A percentile compares a stretch with the other conserved stretches of the same genome.
These are phyloP conservation scores for Dunckerocampus dactyliophorus DNA, from an alignment of 2,113 vertebrate genomes.

Conservation along the genomic window DNA sequence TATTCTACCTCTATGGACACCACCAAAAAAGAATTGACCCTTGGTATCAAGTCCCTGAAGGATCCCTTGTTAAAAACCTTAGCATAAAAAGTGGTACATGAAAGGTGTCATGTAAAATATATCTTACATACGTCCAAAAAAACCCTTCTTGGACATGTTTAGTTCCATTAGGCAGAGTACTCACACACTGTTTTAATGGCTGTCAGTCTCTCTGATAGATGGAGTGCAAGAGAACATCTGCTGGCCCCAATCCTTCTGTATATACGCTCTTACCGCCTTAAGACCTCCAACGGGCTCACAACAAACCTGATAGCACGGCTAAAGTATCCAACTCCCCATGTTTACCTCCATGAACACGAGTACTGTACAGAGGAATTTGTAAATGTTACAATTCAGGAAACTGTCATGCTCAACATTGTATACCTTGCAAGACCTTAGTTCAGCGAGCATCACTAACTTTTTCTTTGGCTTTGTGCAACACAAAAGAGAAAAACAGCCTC, in stretches of 20 bases:
- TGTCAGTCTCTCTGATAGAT: slow-evolving; percentile 69
- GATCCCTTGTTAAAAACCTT: not conserved
- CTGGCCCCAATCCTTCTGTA: slow-evolving; percentile 58
- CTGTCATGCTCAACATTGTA: not conserved
- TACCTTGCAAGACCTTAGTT: not conserved
- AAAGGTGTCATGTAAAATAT: slow-evolving; percentile 41
- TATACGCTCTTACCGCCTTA: slow-evolving; percentile 59
- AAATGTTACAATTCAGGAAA: too few relatives aligned
- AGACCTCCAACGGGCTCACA: slow-evolving; percentile 35
- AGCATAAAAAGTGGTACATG: slow-evolving; percentile 6
- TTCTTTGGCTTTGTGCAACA: too few relatives aligned
- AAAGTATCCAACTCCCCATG: slow-evolving; percentile 65
- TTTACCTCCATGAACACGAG: slow-evolving; percentile 84
- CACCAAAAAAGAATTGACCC: slow-evolving; percentile 30
- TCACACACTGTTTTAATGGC: slow-evolving; percentile 66
- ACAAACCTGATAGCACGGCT: slow-evolving; percentile 54
- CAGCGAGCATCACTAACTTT: not conserved
- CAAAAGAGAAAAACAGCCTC: too few relatives aligned
- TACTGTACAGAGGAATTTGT: not conserved
- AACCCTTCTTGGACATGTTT: slow-evolving; percentile 53
- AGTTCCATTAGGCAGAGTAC: slow-evolving; percentile 48
- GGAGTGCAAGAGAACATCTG: slow-evolving; percentile 68
- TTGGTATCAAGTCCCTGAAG: slow-evolving; percentile 8
- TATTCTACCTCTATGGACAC: slow-evolving; percentile 49
- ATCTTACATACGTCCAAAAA: slow-evolving; percentile 24